Evolutionary conservation across 1,140 invertebrate genomes (phyloP).

Genomic region (Drosophila baimaii): DNA sequence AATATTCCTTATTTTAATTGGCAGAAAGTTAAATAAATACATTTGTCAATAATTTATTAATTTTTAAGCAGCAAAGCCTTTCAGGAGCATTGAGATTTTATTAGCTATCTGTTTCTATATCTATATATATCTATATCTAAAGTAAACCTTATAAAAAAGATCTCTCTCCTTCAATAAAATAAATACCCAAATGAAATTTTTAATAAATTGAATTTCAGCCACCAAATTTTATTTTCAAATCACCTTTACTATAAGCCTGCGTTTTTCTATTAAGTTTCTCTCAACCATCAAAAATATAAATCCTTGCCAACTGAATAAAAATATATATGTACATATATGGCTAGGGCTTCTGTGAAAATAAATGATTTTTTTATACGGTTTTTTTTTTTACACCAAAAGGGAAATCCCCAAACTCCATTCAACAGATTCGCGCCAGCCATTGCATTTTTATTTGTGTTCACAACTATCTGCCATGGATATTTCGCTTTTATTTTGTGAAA

Average conservation of each 20-base stretch:
- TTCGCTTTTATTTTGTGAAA: slow-evolving; percentile 44
- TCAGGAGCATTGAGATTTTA: background rate
- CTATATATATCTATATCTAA: too few species aligned
- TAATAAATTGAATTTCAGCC: background rate
- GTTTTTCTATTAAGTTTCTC: background rate
- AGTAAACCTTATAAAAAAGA: background rate
- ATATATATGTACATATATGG: background rate
- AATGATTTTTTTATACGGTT: background rate
- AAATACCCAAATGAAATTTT: background rate
- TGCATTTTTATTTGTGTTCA: slow-evolving; percentile 35
- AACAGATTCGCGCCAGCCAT: slow-evolving; percentile 41
- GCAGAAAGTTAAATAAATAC: background rate
- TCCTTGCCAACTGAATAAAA: slow-evolving; percentile 6
- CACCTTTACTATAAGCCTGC: background rate
- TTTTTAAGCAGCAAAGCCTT: background rate
- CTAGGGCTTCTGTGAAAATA: background rate
- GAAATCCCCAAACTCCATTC: slow-evolving; percentile 45
- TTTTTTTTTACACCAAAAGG: background rate
- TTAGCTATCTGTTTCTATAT: too few species aligned
- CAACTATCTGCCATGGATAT: slow-evolving; percentile 29
- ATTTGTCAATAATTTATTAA: background rate
- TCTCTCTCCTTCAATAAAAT: background rate
- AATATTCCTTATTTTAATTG: background rate
- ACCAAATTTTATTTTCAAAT: background rate
- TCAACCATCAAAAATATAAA: background rate